These are phyloP conservation scores for Gouania willdenowi DNA, from an alignment of 2,797 vertebrate genomes.

Conservation along the genomic window DNA sequence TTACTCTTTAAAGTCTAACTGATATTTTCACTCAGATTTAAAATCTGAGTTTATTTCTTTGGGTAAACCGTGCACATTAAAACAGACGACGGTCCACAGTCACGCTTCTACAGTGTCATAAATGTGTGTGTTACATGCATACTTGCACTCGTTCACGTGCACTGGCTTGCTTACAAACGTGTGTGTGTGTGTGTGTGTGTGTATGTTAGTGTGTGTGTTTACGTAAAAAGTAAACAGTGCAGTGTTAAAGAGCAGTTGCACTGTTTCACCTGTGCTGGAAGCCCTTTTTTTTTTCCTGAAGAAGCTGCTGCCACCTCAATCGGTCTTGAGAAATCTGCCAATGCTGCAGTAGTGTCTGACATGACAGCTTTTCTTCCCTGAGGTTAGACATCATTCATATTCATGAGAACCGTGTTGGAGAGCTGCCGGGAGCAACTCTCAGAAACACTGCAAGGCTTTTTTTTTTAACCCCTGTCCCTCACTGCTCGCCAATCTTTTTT, in stretches of 20 bases:
- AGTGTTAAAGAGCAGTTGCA: constrained; percentile 5
- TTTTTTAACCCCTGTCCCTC: constrained; percentile 20
- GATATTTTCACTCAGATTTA: no score
- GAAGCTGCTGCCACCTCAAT: constrained; percentile 20
- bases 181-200: no score
- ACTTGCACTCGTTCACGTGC: no score
- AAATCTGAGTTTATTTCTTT: no score
- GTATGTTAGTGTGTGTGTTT: no score
- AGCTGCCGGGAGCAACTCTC: constrained; percentile 30
- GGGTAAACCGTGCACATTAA: no score
- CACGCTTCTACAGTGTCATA: no score
- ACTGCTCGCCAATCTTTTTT: constrained; percentile 23
- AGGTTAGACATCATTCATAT: constrained; percentile 63
- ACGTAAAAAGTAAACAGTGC: neutral
- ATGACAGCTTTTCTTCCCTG: constrained; percentile 45
- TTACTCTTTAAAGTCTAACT: no score
- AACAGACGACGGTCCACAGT: no score
- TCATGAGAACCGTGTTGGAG: constrained; percentile 42
- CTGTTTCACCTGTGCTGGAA: constrained; percentile 32
- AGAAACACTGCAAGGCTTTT: constrained; percentile 37
- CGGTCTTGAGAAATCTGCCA: constrained; percentile 45
- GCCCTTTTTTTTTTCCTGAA: constrained; percentile 24
- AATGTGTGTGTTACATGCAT: no score
- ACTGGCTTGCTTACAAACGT: no score
- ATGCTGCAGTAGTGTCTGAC: constrained; percentile 54